phyloP scores from a whole-genome alignment of 1,140 invertebrate genomes.

The Aphelenchoides fujianensis region DNA sequence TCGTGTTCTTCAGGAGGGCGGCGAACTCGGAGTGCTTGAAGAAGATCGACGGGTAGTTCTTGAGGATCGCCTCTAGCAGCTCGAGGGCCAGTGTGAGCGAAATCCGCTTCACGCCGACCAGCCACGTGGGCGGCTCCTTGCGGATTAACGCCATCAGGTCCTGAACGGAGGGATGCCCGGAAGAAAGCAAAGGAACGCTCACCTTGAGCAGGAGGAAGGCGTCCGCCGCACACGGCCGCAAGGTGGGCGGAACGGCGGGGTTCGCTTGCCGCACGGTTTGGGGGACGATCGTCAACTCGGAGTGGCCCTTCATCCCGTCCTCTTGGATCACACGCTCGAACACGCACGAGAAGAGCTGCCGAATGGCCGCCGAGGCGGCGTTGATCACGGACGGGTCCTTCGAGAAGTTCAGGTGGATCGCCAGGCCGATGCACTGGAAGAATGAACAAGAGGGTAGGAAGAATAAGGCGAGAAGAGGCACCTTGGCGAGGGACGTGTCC shows the following conservation, averaged over 20 bases:
- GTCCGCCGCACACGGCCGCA: conserved; percentile 84
- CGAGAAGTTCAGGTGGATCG: conserved; percentile 87
- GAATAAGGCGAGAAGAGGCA: conserved; percentile 63
- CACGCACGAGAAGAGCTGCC: conserved; percentile 90
- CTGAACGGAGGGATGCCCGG: conserved; percentile 64
- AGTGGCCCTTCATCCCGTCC: conserved; percentile 72
- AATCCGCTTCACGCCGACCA: conserved; percentile 91
- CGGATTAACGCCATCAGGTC: conserved; percentile 94
- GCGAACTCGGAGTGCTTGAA: conserved; percentile 90
- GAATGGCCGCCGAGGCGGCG: conserved; percentile 89
- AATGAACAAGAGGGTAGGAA: background rate
- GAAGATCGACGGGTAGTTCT: conserved; percentile 85
- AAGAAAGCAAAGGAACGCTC: conserved; percentile 33
- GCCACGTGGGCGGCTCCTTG: conserved; percentile 89
- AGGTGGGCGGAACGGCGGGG: conserved; percentile 64
- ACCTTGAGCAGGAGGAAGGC: conserved; percentile 91
- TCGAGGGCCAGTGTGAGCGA: conserved; percentile 93
- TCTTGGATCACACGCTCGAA: conserved; percentile 86
- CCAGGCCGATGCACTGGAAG: conserved; percentile 83
- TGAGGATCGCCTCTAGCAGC: conserved; percentile 84
- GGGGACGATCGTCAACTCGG: conserved; percentile 68
- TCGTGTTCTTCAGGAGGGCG: conserved; percentile 88
- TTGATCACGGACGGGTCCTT: conserved; percentile 90
- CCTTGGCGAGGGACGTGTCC: conserved; percentile 84
- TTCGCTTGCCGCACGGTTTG: conserved; percentile 23